Evolutionary conservation across 2,797 vertebrate genomes (phyloP).

Genomic region (Bothrops alternatus): DNA sequence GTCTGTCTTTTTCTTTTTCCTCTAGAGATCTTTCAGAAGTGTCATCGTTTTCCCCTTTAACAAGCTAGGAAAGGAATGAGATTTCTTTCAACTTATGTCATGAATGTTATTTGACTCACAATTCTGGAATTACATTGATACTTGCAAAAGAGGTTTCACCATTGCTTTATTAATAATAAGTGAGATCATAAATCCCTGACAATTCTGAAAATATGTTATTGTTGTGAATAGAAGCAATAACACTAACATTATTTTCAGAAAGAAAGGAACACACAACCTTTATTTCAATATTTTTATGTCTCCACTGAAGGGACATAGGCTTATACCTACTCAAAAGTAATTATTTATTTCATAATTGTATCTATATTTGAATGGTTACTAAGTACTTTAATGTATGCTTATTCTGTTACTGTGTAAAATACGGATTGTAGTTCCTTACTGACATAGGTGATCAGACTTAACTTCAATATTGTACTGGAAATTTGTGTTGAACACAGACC

Average conservation of each 20-base stretch:
- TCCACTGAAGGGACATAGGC: neutral
- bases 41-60: neutral
- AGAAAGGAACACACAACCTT: neutral
- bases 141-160: conserved; percentile 30
- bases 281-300: neutral
- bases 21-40: neutral
- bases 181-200: neutral
- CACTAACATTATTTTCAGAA: neutral
- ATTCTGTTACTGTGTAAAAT: neutral
- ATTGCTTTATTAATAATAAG: neutral
- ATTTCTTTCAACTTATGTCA: neutral
- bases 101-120: conserved; percentile 33
- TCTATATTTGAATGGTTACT: neutral
- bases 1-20: conserved; percentile 11
- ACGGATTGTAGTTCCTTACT: neutral
- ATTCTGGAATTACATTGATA: conserved; percentile 27
- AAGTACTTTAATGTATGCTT: neutral
- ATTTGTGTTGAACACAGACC: neutral
- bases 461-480: neutral
- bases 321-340: neutral
- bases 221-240: neutral
- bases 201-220: neutral
- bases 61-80: conserved; percentile 17
- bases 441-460: neutral
- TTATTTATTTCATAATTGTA: neutral